Evolutionary conservation across 2,113 vertebrate genomes (phyloP).

Genomic region (Campylomormyrus numenius): DNA sequence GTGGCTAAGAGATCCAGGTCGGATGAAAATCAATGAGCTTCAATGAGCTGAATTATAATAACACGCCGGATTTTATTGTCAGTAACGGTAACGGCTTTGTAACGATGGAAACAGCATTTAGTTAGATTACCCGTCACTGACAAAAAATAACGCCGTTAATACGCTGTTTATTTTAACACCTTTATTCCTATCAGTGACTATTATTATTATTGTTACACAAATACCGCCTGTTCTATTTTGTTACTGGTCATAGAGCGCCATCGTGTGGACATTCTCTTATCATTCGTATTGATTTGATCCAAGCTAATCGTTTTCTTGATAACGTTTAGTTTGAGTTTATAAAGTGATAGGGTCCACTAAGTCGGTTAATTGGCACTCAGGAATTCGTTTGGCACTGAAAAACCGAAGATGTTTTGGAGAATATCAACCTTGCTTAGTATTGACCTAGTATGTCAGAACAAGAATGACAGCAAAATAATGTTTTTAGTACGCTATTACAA

Average conservation of each 20-base stretch:
- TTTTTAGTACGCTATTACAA: background rate
- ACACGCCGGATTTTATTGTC: no score
- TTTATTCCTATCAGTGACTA: background rate
- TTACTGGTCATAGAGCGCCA: background rate
- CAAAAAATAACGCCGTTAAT: no score
- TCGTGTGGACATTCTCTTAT: background rate
- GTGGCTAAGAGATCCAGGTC: no score
- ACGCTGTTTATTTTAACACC: no score
- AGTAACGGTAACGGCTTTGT: background rate
- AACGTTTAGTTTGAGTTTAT: background rate
- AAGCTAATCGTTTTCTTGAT: background rate
- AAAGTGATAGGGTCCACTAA: background rate
- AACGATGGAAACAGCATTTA: no score
- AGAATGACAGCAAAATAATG: background rate
- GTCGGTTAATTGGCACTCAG: background rate
- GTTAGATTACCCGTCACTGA: no score
- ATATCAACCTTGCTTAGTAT: background rate
- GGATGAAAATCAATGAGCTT: no score
- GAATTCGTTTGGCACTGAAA: background rate
- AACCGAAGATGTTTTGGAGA: background rate
- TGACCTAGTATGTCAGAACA: background rate
- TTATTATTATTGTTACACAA: background rate
- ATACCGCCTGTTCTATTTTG: background rate
- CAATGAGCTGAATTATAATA: no score
- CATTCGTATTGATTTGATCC: background rate